Conservation (phyloP, 2,113 vertebrate species). For the Rhabdomys dilectus region DNA sequence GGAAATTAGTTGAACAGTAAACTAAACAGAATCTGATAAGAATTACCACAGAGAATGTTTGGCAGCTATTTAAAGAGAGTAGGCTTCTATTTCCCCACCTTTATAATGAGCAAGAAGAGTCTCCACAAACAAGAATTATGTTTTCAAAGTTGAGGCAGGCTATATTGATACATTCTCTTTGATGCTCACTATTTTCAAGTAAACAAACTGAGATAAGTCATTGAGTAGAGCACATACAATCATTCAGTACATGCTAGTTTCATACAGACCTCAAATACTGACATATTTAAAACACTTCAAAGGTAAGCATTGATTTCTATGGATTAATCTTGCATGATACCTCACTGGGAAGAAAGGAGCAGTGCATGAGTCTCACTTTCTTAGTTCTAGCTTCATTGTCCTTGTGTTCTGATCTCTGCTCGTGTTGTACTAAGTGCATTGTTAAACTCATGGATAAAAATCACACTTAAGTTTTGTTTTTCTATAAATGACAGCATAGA, state of each 20-base stretch:
- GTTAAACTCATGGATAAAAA: conserved; percentile 54
- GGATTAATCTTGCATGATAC: conserved; percentile 68
- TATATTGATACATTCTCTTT: neutral
- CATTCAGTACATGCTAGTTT: neutral
- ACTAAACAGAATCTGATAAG: neutral
- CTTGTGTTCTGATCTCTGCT: conserved; percentile 33
- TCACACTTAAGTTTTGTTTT: conserved; percentile 49
- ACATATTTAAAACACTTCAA: conserved; percentile 39
- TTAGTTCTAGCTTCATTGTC: conserved; percentile 27
- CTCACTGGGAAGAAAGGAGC: neutral
- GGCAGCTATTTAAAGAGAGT: neutral
- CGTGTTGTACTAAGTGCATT: conserved; percentile 56
- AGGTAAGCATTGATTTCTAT: conserved; percentile 31
- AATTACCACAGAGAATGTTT: neutral
- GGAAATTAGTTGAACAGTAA: neutral
- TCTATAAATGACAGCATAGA: conserved; percentile 71
- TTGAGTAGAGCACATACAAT: conserved; percentile 46
- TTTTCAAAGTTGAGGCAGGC: neutral
- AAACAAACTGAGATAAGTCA: neutral
- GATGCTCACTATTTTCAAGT: neutral
- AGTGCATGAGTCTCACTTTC: conserved; percentile 63
- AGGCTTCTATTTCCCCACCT: neutral
- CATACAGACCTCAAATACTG: conserved; percentile 34
- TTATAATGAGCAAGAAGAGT: neutral
- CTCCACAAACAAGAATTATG: neutral